phyloP scores from a whole-genome alignment of 2,113 vertebrate genomes.

The Motacilla tschutschensis region DNA sequence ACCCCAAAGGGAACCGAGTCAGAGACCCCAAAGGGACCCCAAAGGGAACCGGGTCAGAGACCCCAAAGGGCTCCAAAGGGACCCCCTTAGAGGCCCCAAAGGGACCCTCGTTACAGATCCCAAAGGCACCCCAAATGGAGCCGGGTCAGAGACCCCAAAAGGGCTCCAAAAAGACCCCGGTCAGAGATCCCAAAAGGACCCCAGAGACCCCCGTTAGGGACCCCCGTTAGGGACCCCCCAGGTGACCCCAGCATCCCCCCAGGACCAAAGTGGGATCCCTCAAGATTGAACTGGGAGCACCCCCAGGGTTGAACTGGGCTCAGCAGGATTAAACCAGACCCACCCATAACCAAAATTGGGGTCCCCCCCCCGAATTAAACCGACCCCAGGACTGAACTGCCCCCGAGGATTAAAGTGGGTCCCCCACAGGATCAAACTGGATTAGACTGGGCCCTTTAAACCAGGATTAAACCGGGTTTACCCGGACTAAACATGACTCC shows the following conservation, averaged over 20 bases:
- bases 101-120: too few relatives aligned
- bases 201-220: neutral
- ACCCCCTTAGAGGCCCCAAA: neutral
- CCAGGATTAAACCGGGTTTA: neutral
- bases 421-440: neutral
- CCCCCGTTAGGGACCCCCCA: too few relatives aligned
- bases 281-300: neutral
- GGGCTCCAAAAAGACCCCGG: neutral
- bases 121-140: too few relatives aligned
- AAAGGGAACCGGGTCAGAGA: too few relatives aligned
- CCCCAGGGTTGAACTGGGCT: neutral
- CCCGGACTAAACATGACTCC: neutral
- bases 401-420: accelerated
- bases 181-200: neutral
- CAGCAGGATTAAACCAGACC: neutral
- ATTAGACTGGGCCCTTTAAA: neutral
- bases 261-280: too few relatives aligned
- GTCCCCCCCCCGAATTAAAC: neutral
- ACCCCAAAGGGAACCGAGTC: too few relatives aligned
- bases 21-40: too few relatives aligned
- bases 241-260: too few relatives aligned
- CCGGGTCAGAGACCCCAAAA: neutral
- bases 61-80: too few relatives aligned
- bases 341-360: accelerated
- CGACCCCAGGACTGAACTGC: accelerated